phyloP scores from a whole-genome alignment of 1,140 invertebrate species.

The Camponotus vicinus region DNA sequence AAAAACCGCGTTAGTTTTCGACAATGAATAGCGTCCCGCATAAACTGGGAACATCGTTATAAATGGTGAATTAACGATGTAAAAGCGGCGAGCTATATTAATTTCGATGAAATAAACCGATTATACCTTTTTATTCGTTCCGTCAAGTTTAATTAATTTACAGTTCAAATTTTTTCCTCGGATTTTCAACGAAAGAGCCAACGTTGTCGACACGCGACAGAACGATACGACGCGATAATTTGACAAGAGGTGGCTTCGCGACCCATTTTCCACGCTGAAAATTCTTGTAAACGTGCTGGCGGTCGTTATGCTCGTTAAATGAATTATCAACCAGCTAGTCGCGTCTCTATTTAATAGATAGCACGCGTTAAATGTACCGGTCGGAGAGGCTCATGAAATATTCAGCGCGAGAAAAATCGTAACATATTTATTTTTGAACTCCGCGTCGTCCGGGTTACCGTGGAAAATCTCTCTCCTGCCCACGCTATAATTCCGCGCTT shows the following conservation, averaged over 20 bases:
- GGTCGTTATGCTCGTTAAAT: slow-evolving; percentile 53
- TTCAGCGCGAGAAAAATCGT: slow-evolving; percentile 33
- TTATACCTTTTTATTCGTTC: slow-evolving; percentile 15
- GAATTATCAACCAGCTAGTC: slow-evolving; percentile 26
- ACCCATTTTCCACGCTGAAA: background rate
- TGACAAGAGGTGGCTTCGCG: background rate
- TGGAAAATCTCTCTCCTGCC: slow-evolving; percentile 3
- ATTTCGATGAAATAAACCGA: background rate
- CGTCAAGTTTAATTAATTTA: slow-evolving; percentile 26
- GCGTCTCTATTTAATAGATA: slow-evolving; percentile 57
- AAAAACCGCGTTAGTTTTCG: slow-evolving; percentile 23
- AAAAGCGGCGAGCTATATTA: slow-evolving; percentile 17
- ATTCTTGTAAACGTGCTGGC: slow-evolving; percentile 35
- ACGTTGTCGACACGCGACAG: background rate
- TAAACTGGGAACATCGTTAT: slow-evolving; percentile 2
- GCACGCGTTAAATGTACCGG: slow-evolving; percentile 51
- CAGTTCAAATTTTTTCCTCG: background rate
- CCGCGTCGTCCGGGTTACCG: background rate
- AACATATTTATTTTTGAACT: slow-evolving; percentile 42
- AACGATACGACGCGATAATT: background rate
- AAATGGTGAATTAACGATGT: slow-evolving; percentile 16
- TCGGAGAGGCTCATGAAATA: slow-evolving; percentile 46
- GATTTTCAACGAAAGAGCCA: slow-evolving; percentile 9
- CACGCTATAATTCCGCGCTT: background rate
- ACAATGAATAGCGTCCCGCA: background rate